A percentile compares a stretch with the other conserved stretches of the same genome.
phyloP scores from a whole-genome alignment of 2,888 invertebrate species.

The Empis stercorea region DNA sequence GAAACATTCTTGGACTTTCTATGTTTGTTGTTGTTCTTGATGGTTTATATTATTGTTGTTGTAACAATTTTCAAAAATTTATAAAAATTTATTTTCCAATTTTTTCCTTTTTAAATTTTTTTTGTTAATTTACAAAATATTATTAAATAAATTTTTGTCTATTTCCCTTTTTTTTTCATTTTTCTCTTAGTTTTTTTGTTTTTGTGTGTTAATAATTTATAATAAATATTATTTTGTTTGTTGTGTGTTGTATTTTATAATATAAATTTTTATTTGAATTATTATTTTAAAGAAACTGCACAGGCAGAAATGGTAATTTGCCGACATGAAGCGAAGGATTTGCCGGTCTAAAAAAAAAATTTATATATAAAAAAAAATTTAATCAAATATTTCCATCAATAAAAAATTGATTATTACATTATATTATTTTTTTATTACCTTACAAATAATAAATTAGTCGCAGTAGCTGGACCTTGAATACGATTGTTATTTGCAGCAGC shows the following conservation, averaged over 20 bases:
- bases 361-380: not conserved
- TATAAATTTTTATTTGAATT: constrained; percentile 5
- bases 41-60: constrained; percentile 1
- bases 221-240: constrained; percentile 1
- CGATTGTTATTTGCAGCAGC: constrained; percentile 19
- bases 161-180: too few relatives aligned
- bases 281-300: constrained; percentile 29
- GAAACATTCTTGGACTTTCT: not conserved
- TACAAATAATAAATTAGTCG: constrained; percentile 33
- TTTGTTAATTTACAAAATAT: constrained; percentile 9
- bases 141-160: constrained; percentile 1
- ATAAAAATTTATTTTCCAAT: too few relatives aligned
- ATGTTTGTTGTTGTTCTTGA: not conserved
- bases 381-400: not conserved
- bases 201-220: constrained; percentile 1
- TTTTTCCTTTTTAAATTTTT: too few relatives aligned
- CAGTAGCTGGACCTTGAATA: constrained; percentile 25
- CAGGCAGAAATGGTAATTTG: constrained; percentile 32
- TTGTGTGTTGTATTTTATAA: too few relatives aligned
- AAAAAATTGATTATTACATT: too few relatives aligned
- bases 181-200: not conserved
- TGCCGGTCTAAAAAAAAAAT: constrained; percentile 28
- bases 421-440: constrained; percentile 22
- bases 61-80: constrained; percentile 15
- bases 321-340: constrained; percentile 31